phyloP scores from a whole-genome alignment of 2,888 invertebrate species.

The Hedya salicella region DNA sequence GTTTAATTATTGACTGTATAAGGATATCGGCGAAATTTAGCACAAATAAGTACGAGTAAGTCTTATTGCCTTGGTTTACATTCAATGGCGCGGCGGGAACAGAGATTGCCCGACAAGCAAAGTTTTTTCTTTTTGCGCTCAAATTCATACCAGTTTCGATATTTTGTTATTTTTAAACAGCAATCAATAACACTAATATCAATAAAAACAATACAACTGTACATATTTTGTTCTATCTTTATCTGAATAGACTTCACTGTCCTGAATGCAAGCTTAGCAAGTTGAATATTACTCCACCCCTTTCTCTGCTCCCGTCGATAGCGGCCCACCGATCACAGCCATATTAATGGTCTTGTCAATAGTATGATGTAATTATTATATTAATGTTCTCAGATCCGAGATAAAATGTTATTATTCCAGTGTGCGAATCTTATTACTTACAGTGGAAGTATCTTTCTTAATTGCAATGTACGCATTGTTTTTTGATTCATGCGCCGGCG shows the following conservation, averaged over 20 bases:
- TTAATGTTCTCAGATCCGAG: constrained; percentile 68
- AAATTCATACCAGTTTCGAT: too few relatives aligned
- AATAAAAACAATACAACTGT: too few relatives aligned
- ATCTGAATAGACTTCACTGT: neutral
- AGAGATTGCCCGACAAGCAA: too few relatives aligned
- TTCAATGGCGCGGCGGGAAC: too few relatives aligned
- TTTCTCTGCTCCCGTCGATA: constrained; percentile 45
- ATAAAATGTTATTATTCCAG: constrained; percentile 74
- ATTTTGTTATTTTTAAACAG: too few relatives aligned
- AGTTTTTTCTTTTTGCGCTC: too few relatives aligned
- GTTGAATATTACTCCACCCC: constrained; percentile 48
- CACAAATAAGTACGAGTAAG: too few relatives aligned
- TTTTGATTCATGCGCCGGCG: constrained; percentile 55
- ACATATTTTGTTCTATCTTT: too few relatives aligned
- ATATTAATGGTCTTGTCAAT: constrained; percentile 79
- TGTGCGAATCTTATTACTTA: constrained; percentile 64
- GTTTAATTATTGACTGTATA: too few relatives aligned
- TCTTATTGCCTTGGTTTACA: too few relatives aligned
- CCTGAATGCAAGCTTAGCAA: neutral
- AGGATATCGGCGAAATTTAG: too few relatives aligned
- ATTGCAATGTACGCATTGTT: constrained; percentile 63
- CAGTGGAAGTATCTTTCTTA: constrained; percentile 64
- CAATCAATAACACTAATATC: too few relatives aligned
- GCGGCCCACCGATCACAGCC: constrained; percentile 54
- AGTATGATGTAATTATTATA: constrained; percentile 80